Conservation (phyloP, 2,888 invertebrate genomes). For the Drosophila subsilvestris region DNA sequence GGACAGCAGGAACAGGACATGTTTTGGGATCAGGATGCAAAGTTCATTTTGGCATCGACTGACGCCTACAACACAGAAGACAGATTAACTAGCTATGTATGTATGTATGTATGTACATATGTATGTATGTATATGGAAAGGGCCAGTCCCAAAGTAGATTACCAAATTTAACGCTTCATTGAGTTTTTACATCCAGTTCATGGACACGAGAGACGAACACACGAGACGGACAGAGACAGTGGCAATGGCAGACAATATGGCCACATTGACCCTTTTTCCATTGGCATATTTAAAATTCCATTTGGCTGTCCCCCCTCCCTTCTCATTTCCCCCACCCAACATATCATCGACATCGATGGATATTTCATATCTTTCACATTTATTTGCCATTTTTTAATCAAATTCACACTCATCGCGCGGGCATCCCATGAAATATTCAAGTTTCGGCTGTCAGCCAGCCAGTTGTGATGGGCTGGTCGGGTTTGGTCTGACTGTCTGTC, state of each 20-base stretch:
- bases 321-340: conserved; percentile 1
- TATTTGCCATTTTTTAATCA: conserved; percentile 43
- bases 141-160: conserved; percentile 52
- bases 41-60: conserved; percentile 44
- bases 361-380: conserved; percentile 43
- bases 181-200: conserved; percentile 49
- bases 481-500: conserved; percentile 23
- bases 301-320: conserved; percentile 21
- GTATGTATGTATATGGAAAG: conserved; percentile 11
- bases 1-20: conserved; percentile 12
- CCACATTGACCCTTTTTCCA: conserved; percentile 32
- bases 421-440: conserved; percentile 54
- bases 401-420: conserved; percentile 45
- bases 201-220: too few species aligned
- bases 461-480: conserved; percentile 27
- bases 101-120: too few species aligned
- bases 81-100: conserved; percentile 64
- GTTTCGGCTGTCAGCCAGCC: conserved; percentile 42
- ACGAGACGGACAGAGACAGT: conserved; percentile 16
- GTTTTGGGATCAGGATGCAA: conserved; percentile 48
- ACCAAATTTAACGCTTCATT: conserved; percentile 75
- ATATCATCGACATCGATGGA: conserved; percentile 16
- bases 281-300: conserved; percentile 41
- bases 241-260: conserved; percentile 3
- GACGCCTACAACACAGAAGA: conserved; percentile 49